phyloP scores from a whole-genome alignment of 2,888 invertebrate species.

The Formica aserva region DNA sequence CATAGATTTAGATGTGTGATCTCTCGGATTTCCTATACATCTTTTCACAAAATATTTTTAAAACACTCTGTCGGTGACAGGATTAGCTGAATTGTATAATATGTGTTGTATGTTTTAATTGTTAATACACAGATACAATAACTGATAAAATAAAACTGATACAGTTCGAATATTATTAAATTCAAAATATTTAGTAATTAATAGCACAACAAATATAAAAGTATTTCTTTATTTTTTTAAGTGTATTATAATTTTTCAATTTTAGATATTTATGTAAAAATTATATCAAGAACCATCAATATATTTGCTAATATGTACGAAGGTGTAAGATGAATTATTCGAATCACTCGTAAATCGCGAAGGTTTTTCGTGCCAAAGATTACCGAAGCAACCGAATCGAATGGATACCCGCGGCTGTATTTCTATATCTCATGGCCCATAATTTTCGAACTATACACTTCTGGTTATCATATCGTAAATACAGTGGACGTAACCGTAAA shows the following conservation, averaged over 20 bases:
- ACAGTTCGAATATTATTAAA: not conserved
- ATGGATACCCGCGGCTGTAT: conserved; percentile 23
- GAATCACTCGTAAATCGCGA: conserved; percentile 35
- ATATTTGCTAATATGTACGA: not conserved
- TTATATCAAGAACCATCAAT: not conserved
- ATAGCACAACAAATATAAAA: not conserved
- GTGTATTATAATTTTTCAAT: not conserved
- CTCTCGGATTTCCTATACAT: conserved; percentile 40
- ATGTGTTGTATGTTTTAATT: not conserved
- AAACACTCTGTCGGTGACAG: not conserved
- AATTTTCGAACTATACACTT: conserved; percentile 45
- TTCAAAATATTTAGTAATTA: conserved; percentile 1
- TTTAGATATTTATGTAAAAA: not conserved
- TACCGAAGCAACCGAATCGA: conserved; percentile 15
- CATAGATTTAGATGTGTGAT: conserved; percentile 41
- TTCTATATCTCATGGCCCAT: conserved; percentile 47
- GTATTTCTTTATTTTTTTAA: not conserved
- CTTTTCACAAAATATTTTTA: conserved; percentile 36
- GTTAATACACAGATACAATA: not conserved
- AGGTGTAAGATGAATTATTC: conserved; percentile 22
- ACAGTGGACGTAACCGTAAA: conserved; percentile 42
- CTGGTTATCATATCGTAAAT: conserved; percentile 42
- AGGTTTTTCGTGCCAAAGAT: conserved; percentile 32
- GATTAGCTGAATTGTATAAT: not conserved
- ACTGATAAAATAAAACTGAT: not conserved